Evolutionary conservation across 2,888 invertebrate genomes (phyloP).

Genomic region (Dryomyza anilis): DNA sequence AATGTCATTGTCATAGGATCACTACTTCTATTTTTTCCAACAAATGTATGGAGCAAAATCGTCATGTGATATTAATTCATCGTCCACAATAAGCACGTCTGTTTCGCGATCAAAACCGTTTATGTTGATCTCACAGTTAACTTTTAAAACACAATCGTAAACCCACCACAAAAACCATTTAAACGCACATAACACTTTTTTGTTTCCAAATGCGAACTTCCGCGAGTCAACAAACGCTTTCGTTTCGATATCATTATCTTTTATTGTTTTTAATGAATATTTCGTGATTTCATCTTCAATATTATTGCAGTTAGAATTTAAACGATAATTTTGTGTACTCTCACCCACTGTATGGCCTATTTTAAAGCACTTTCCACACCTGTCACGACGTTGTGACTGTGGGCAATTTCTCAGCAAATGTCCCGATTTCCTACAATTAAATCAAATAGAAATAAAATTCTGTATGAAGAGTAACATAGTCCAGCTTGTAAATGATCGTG

Average conservation of each 20-base stretch:
- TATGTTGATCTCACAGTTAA: slow-evolving; percentile 4
- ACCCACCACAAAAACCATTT: slow-evolving; percentile 15
- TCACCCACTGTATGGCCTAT: too few relatives aligned
- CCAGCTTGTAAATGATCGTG: neutral
- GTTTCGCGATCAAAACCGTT: neutral
- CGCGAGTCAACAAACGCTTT: neutral
- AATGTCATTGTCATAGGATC: too few relatives aligned
- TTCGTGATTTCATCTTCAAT: neutral
- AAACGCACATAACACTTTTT: slow-evolving; percentile 19
- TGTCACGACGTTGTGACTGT: neutral
- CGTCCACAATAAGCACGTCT: slow-evolving; percentile 9
- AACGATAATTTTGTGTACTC: neutral
- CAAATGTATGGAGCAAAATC: too few relatives aligned
- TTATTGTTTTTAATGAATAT: neutral
- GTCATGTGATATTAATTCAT: neutral
- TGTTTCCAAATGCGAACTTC: neutral
- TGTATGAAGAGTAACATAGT: neutral
- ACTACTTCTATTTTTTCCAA: too few relatives aligned
- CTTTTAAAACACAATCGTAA: slow-evolving; percentile 9
- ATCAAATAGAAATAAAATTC: neutral
- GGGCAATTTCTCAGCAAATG: neutral
- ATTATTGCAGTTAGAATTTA: neutral
- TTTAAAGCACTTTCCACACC: too few relatives aligned
- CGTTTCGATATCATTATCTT: neutral
- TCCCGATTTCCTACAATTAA: neutral